Base-by-base conservation (phyloP, 2,888 invertebrate species). In the Ptychoptera contaminata region DNA sequence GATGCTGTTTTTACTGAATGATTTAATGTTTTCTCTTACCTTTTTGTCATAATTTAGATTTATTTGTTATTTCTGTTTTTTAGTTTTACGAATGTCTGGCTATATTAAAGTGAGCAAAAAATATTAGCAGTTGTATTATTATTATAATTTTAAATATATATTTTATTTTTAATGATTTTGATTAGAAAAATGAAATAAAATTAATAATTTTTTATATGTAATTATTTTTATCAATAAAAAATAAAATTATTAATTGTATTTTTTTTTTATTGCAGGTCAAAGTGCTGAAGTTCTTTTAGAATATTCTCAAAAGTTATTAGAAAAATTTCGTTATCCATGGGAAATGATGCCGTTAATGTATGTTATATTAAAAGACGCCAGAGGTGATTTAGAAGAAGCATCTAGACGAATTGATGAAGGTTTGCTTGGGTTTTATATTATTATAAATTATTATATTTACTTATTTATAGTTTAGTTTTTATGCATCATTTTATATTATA, bases 291-390 rank as follows among this genome's bases (percentile, higher is more conserved):
- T 76, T 44, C 63, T 78, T 55, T 68, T 83, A 58, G 80, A 82
- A 56, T 79, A 79, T 64, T 82, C 82, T 59, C 76, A 79, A 55
- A 81, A 78, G 59, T 69, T 82, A 46, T 67, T 80, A 61, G 80
- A 82, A 59, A 77, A 76, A 65, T 83, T 82, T 68, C 75, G 76
- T 58, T 82, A 82, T 62, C 78, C 82, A 5, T 82, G 79, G 78
- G 81, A 82, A 61, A 78, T 82, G 76, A 77, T 84, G 76, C 81
- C 83, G 15, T 64, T 84, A 35, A 78, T 83, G 69, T 80, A 82
- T 64, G 79, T 80, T 57, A 83, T 84, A 63, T 71, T 85, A 48
- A 83, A 83, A 60, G 79, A 81, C 55, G 77, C 81, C 40, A 72
- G 76, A 48, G 77, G 76, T 36, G 79, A 84, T 62, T 67, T 82